Percentiles rank a stretch among this genome's conserved stretches.
phyloP scores from a whole-genome alignment of 92 coral and sea anemone species.

The Epizoanthus illoricatus region DNA sequence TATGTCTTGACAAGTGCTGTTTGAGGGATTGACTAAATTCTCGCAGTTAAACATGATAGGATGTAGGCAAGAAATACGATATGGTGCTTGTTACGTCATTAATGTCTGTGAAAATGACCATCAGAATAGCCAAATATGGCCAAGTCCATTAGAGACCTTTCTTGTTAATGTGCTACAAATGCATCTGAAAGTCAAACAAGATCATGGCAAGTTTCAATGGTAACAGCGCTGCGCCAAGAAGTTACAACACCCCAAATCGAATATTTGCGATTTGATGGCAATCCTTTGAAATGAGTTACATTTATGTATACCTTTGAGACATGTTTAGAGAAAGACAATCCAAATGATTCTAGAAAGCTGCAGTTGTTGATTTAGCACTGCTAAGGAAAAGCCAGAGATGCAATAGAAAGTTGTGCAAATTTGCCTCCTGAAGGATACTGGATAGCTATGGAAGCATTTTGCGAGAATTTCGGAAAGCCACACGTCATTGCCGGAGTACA shows the following conservation, averaged over 20 bases:
- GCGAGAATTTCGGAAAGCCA: conserved; percentile 69
- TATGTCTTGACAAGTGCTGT: too few relatives aligned
- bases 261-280: conserved; percentile 61
- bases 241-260: conserved; percentile 56
- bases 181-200: background rate
- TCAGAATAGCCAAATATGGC: too few relatives aligned
- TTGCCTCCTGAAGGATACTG: conserved; percentile 51
- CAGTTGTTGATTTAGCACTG: conserved; percentile 71
- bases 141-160: too few relatives aligned
- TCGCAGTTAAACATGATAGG: too few relatives aligned
- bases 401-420: conserved; percentile 66
- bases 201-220: conserved; percentile 24
- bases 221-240: conserved; percentile 52
- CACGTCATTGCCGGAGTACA: conserved; percentile 69
- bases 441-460: conserved; percentile 56
- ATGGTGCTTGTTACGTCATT: too few relatives aligned
- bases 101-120: too few relatives aligned
- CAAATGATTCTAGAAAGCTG: conserved; percentile 48
- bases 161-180: too few relatives aligned
- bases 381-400: conserved; percentile 65
- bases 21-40: too few relatives aligned
- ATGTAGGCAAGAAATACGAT: too few relatives aligned
- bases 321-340: conserved; percentile 52
- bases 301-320: conserved; percentile 66
- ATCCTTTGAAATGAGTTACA: conserved; percentile 54